Evolutionary conservation across 2,113 vertebrate genomes (phyloP), one percentile per base, ranked within the genome.

Genomic region (Sisor rabdophorus): DNA sequence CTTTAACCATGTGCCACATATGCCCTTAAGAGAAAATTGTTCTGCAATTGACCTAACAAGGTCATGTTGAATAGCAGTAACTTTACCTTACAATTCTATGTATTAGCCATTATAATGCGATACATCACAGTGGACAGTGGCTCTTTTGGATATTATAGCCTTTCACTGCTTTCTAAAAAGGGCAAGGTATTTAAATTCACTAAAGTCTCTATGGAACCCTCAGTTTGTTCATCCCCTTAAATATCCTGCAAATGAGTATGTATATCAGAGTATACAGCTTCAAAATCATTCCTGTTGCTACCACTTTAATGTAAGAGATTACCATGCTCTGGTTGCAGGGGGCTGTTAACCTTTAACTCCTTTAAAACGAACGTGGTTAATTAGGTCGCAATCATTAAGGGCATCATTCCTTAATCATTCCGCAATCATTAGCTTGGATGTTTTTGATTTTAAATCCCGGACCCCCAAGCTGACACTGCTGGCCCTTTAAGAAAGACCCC

Each of bases 101-200:
- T 52, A 24, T 10, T 26, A 69, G 17, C 47, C 24, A 52, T 30
- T 69, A 22, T 48, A 48, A 67, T 9, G n/a, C 64, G 48, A 26
- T n/a, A 47, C 40, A 65, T 65, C 36, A 65, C 63, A 0, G 36
- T 22, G 36, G 5, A 65, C n/a, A 24, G 36, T 65, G 36, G 12
- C 40, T 65, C 63, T 47, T 40, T 15, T 10, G 32, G n/a, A 40
- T 24, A 11, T 9, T 32, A 16, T 65, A 47, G n/a, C n/a, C 22
- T 47, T 65, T 47, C 24, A 65, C 63, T 16, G n/a, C 63, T 65
- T 65, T 47, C 20, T 65, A 47, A 47, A 65, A 65, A 65, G 63
- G 63, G 36, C n/a, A 47, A 65, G 19, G 63, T 22, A 65, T 22
- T 2, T 65, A 40, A 65, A 47, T 63, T 30, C 60, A 44, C 20